Conservation (phyloP, 2,113 vertebrate genomes). For the Hippocampus barbouri region DNA sequence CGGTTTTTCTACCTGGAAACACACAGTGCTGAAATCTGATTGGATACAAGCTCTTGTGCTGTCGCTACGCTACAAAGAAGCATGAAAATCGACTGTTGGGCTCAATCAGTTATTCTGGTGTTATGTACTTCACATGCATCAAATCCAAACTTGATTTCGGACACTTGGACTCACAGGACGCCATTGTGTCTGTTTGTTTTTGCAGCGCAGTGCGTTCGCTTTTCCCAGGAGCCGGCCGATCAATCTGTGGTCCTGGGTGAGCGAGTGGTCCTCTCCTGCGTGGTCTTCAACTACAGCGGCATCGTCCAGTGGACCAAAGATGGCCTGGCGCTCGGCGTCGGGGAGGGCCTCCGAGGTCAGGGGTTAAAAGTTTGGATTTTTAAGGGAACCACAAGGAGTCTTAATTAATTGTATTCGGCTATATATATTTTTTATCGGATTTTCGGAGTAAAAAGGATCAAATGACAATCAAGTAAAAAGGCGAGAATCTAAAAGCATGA, state of each 20-base stretch:
- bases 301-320: conserved; percentile 98
- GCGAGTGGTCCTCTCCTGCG: conserved; percentile 82
- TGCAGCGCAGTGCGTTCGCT: conserved; percentile 76
- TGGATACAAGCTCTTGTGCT: too few relatives aligned
- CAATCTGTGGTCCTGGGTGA: conserved; percentile 91
- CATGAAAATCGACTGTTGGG: too few relatives aligned
- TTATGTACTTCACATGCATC: not conserved
- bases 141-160: not conserved
- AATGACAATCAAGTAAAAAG: not conserved
- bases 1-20: too few relatives aligned
- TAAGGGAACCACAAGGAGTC: not conserved
- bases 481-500: not conserved
- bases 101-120: too few relatives aligned
- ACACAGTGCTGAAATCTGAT: too few relatives aligned
- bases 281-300: conserved; percentile 92
- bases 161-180: conserved; percentile 18
- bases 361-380: not conserved
- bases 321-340: conserved; percentile 87
- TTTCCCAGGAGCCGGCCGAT: conserved; percentile 90
- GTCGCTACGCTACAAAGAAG: too few relatives aligned
- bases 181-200: conserved; percentile 32
- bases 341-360: conserved; percentile 89
- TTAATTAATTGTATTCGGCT: not conserved
- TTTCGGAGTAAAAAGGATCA: not conserved
- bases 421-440: not conserved